Base-by-base conservation (phyloP, 2,797 vertebrate genomes). In the Diceros bicornis region DNA sequence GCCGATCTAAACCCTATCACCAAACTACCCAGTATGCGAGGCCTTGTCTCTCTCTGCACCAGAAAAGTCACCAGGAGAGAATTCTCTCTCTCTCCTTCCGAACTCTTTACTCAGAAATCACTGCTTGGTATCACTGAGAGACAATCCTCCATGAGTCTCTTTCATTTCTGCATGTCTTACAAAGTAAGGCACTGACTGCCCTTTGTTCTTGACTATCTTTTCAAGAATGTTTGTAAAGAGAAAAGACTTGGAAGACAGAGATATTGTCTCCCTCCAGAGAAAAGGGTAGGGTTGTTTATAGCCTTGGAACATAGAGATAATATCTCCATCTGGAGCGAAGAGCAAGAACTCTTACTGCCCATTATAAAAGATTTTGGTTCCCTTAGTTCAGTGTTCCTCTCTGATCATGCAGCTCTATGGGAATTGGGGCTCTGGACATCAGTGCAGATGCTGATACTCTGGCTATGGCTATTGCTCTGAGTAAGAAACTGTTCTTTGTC, bases 171-270 rank as follows among this genome's bases (percentile, higher is more conserved):
- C 0, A 37, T 3, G 21, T 77, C 9, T 77, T 90, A 27, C 14
- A 75, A 87, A 77, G 6, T 23, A 68, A 96, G 12, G 87, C 37
- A 52, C 17, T 50, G 21, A 55, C 4, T 77, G 44, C 4, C 12
- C 20, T 93, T 95, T 95, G 44, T n/a, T 85, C 17, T 68, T 13
- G 14, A 34, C 21, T 89, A 12, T 85, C 4, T 62, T 97, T 95
- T 83, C 52, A 69, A 95, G 52, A 25, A 91, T 66, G 34, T 84
- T 84, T 81, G 6, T 47, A 57, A 93, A 52, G 27, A 87, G 6
- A 86, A n/a, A 44, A 74, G 21, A 92, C 29, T 47, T 68, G 34
- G 59, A 94, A 94, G 23, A 44, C 3, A 44, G 91, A 81, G 16
- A 74, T 50, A 25, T 6, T 88, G 34, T 97, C 6, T 69, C 25